Percentiles rank a stretch among this genome's conserved stretches.
phyloP scores from a whole-genome alignment of 2,888 invertebrate species.

The Macropis europaea region DNA sequence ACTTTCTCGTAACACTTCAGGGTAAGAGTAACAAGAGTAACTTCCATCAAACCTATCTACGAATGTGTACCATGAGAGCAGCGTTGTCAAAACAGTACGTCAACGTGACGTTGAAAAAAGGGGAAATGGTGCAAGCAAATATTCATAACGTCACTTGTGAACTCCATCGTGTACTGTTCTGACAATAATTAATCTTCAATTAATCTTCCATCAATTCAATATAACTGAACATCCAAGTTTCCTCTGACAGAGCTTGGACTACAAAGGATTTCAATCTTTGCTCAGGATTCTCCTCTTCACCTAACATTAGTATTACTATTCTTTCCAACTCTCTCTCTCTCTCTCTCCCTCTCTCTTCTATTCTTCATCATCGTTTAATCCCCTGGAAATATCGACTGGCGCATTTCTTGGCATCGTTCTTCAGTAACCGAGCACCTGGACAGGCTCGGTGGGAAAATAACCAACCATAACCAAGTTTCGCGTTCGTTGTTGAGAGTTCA shows the following conservation, averaged over 20 bases:
- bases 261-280: not conserved
- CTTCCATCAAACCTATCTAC: not conserved
- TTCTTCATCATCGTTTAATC: constrained; percentile 20
- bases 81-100: not conserved
- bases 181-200: not conserved
- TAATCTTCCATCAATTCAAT: not conserved
- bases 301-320: no score
- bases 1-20: not conserved
- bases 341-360: not conserved
- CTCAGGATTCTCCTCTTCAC: not conserved
- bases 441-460: constrained; percentile 53
- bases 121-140: no score
- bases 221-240: constrained; percentile 13
- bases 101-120: no score
- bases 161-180: not conserved
- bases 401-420: constrained; percentile 2
- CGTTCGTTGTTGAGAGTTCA: not conserved
- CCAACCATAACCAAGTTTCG: constrained; percentile 35
- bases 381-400: not conserved
- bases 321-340: not conserved
- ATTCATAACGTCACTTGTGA: not conserved
- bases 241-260: constrained; percentile 12
- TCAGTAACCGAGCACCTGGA: constrained; percentile 51
- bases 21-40: constrained; percentile 10
- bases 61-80: not conserved